Percentiles rank a stretch among this genome's conserved stretches.
These are phyloP conservation scores for Cheiracanthium punctorium DNA, from an alignment of 2,888 invertebrate species.

Conservation along the genomic window DNA sequence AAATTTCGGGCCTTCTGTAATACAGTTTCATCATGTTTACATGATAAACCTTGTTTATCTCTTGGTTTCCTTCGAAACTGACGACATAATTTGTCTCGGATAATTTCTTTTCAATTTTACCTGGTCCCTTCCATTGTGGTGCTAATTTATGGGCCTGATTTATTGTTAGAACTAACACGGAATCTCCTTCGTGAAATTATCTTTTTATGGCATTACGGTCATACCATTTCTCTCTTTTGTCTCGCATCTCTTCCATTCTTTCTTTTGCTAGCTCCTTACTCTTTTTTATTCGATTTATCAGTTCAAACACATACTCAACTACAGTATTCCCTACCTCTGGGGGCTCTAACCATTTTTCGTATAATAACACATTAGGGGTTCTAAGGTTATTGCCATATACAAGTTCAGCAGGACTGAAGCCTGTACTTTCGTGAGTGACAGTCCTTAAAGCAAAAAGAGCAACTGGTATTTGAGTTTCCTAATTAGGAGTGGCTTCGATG, in stretches of 20 bases:
- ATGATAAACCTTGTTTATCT: constrained; percentile 1
- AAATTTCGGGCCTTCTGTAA: neutral
- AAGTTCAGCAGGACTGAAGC: constrained; percentile 29
- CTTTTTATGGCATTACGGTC: constrained; percentile 3
- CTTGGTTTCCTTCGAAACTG: neutral
- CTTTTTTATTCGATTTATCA: constrained; percentile 15
- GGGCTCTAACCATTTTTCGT: constrained; percentile 13
- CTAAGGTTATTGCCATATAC: constrained; percentile 28
- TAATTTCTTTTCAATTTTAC: neutral
- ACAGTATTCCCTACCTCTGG: neutral
- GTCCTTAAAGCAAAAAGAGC: constrained; percentile 28
- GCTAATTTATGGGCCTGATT: constrained; percentile 21
- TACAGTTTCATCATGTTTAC: constrained; percentile 22
- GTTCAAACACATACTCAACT: neutral
- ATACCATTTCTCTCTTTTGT: constrained; percentile 17
- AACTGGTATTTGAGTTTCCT: constrained; percentile 27
- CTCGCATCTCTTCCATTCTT: constrained; percentile 1
- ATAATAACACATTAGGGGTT: constrained; percentile 22
- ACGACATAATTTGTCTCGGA: constrained; percentile 26
- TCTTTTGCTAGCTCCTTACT: constrained; percentile 24
- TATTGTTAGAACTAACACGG: constrained; percentile 12
- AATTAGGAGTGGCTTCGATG: constrained; percentile 4
- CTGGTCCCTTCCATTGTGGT: constrained; percentile 19
- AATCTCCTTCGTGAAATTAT: constrained; percentile 17
- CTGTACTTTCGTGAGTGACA: constrained; percentile 22